Evolutionary conservation across 2,113 vertebrate species (phyloP), one percentile per base, ranked within the genome.

Genomic region (Dipodomys ordii): DNA sequence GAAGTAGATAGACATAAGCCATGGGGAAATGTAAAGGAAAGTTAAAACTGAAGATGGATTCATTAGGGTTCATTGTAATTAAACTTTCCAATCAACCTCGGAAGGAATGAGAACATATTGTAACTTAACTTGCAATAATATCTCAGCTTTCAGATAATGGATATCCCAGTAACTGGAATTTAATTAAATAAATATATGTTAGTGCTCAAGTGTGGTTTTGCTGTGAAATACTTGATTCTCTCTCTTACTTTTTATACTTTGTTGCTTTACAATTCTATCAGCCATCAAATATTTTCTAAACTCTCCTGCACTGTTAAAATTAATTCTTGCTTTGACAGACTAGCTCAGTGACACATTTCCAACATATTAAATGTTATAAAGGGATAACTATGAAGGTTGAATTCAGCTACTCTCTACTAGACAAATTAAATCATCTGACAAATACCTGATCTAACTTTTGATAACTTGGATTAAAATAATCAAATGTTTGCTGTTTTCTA

Each of bases 331-430:
- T 78, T 74, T 92, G 79, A 95, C 91, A 93, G 25, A 28, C 64
- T 88, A 74, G 28, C 20, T 81, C 82, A 88, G n/a, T 35, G 79
- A 90, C 94, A 74, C 88, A 92, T 95, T 93, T 94, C 69, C 71
- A 90, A 79, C 92, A 83, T 92, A 91, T 93, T 96, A 96, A 95
- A 94, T 95, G 77, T 80, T 64, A 95, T 83, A 93, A 96, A 92
- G 83, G 64, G 65, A 73, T 81, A 76, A 39, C 60, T 74, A 67
- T 79, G 57, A 67, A 90, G 27, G 20, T 60, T 86, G 83, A 92
- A 92, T 83, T 28, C 20, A 88, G n/a, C 88, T 65, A 73, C 76
- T 95, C 23, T 71, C 87, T 19, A 85, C 27, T 85, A 79, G 49
- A 49, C 39, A 90, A 92, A 62, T 79, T 64, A 88, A 94, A 92